Base-by-base conservation (phyloP, 2,888 invertebrate species). In the Pasiphila rectangulata region DNA sequence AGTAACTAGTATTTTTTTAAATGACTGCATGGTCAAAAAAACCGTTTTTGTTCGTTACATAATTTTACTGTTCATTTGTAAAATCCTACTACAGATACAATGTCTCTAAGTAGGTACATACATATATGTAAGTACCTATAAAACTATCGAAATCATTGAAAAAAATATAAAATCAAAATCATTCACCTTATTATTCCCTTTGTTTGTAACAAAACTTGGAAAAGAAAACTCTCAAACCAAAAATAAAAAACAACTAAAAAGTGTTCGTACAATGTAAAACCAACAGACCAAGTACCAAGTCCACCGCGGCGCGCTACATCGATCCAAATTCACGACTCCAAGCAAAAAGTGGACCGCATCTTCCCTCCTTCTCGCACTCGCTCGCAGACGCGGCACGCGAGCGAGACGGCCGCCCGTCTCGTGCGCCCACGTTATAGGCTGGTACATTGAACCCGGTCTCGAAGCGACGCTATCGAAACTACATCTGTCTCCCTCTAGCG, bases 301-400 rank as follows among this genome's bases (percentile, higher is more conserved):
- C 55, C 34, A 9, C 50, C 52, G 53, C 54, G 65, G 61, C 77
- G 76, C 67, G 61, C 67, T 79, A 76, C 73, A 81, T 75, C 78
- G 83, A 82, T 84, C 84, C 78, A 80, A 84, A 85, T 84, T 84
- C 83, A 79, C 75, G n/a, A 78, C 76, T 79, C 75, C 64, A 72
- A 74, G 77, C 81, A 86, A 85, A 85, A 86, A 85, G 85, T 83
- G 72, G 78, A 75, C 76, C 78, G 72, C 58, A 56, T 50, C 56
- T 49, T 45, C 30, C 64, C 47, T 75, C 74, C 69, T 69, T 23
- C 59, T 78, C 69, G 48, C 69, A 49, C 71, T 24, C 50, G 35
- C 4, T 42, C 41, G 23, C 23, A 46, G 45, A 40, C 32, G 38
- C 27, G 48, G 56, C 36, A 70, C 24, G 56, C 41, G 72, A 83